These are phyloP conservation scores for Onychorhynchus coronatus DNA, from an alignment of 2,113 vertebrate species.

Conservation along the genomic window DNA sequence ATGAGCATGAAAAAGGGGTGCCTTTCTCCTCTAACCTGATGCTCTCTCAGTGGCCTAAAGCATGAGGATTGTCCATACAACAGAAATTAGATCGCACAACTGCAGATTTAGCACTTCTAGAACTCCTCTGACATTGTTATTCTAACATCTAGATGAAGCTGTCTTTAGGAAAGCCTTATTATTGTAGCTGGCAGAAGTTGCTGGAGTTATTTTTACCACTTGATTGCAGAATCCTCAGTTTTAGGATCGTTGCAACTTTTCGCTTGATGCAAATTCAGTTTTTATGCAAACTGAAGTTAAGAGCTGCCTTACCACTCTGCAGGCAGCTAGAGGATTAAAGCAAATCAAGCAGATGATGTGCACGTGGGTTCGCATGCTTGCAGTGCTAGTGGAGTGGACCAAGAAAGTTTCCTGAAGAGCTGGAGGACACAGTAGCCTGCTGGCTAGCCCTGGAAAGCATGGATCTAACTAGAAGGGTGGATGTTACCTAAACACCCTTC, in stretches of 20 bases:
- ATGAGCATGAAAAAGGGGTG: background rate
- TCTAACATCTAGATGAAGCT: constrained; percentile 28
- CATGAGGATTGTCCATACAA: background rate
- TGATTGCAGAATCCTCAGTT: constrained; percentile 24
- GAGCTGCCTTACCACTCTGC: background rate
- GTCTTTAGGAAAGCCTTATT: constrained; percentile 16
- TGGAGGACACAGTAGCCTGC: background rate
- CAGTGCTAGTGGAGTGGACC: background rate
- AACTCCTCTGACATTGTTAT: constrained; percentile 29
- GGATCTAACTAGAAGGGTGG: background rate
- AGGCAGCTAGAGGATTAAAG: background rate
- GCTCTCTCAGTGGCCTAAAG: background rate
- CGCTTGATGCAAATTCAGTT: background rate
- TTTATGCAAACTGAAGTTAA: background rate
- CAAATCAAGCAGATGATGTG: background rate
- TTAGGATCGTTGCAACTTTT: background rate
- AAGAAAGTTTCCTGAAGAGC: background rate
- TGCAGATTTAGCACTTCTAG: constrained; percentile 5
- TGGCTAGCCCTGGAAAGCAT: background rate
- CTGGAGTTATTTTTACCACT: constrained; percentile 7
- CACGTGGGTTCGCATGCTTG: rapidly evolving
- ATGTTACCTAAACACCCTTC: background rate
- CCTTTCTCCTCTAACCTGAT: background rate
- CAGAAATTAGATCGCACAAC: constrained; percentile 24
- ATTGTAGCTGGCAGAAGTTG: constrained; percentile 26